Evolutionary conservation across 2,113 vertebrate species (phyloP), one percentile per base, ranked within the genome.

Genomic region (Neolamprologus hecqui): DNA sequence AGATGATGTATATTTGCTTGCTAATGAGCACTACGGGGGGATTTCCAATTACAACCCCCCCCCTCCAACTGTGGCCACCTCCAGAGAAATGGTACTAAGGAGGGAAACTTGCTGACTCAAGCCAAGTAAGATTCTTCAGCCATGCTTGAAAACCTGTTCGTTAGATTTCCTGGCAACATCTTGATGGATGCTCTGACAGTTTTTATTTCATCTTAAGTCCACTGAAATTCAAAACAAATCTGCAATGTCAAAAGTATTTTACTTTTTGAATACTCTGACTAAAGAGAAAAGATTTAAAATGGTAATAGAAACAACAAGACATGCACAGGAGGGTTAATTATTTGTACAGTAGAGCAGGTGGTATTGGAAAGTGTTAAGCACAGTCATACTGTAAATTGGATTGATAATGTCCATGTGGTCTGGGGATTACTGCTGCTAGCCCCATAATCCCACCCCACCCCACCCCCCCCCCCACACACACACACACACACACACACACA

Each of bases 331-430:
- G n/a, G 49, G n/a, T 70, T 70, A 58, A 51, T 79, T 55, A 82
- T 35, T 87, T 81, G 73, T 28, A 51, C 9, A 79, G 42, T 68
- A 40, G 26, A 83, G 42, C 84, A 88, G 53, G 82, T 83, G 90
- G 87, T 79, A n/a, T 82, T 26, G 81, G 60, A 23, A 83, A 84
- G 89, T 81, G 84, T 75, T 91, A 89, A 91, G 86, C 51, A 83
- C 51, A 87, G 87, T 86, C 84, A 45, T 86, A 82, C 80, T 81
- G 89, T 92, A 93, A 94, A 94, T 93, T 90, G 93, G 93, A 94
- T 94, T 95, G 80, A 45, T 80, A 87, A 89, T 14, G 86, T 93
- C 93, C 91, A 94, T 94, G 93, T 94, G 93, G 91, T 92, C 70
- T 37, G 17, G 26, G 86, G 93, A 93, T 95, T 93, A 95, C 47